Conservation (phyloP, 2,797 vertebrate genomes). For the Dromococcyx pavoninus region DNA sequence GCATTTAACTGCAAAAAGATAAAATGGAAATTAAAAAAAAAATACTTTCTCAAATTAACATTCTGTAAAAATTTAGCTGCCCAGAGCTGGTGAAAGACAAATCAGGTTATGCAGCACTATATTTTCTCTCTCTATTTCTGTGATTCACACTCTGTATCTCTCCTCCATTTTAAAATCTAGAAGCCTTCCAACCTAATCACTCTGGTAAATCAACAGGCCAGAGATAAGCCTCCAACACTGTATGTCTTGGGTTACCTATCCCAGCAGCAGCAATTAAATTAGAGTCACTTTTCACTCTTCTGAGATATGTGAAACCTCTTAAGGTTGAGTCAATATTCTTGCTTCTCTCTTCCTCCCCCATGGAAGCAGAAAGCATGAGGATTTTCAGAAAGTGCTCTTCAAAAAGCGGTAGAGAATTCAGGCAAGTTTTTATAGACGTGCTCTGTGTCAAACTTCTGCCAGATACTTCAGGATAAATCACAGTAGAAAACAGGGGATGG, state of each 20-base stretch:
- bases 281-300: conserved; percentile 16
- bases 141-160: not conserved
- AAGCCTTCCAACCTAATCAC: conserved; percentile 18
- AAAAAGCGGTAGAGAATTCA: not conserved
- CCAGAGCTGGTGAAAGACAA: not conserved
- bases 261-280: not conserved
- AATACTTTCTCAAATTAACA: not conserved
- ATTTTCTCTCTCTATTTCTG: not conserved
- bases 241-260: not conserved
- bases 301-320: conserved; percentile 10
- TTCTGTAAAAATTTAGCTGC: not conserved
- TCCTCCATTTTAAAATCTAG: conserved; percentile 5
- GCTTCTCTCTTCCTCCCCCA: not conserved
- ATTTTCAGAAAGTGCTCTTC: not conserved
- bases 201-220: conserved; percentile 25
- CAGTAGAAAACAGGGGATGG: not conserved
- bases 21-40: not conserved
- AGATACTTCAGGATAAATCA: not conserved
- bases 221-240: not conserved
- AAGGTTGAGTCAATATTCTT: conserved; percentile 20
- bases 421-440: not conserved
- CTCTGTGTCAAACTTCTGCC: not conserved
- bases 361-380: not conserved
- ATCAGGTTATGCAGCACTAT: not conserved
- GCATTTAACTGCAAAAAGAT: not conserved